These are phyloP conservation scores for Willisornis vidua DNA, from an alignment of 2,113 vertebrate species.

Conservation along the genomic window DNA sequence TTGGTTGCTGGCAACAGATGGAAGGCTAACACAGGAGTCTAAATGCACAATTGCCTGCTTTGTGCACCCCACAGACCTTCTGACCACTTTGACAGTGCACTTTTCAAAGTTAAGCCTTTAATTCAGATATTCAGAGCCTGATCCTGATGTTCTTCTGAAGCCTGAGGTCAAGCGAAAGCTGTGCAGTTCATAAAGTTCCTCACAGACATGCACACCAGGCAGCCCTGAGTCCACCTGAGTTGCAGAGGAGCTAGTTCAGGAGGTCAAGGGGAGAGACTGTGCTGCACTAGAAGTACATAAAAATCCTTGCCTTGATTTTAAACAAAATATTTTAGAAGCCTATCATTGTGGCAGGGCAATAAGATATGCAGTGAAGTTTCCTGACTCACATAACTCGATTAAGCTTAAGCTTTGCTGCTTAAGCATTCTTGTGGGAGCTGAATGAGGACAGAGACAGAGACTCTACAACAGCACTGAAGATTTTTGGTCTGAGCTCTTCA, in stretches of 20 bases:
- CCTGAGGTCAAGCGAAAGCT: background rate
- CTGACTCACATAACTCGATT: background rate
- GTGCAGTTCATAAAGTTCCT: background rate
- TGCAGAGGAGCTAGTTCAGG: background rate
- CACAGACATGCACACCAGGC: background rate
- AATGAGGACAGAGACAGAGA: background rate
- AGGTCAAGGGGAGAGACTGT: background rate
- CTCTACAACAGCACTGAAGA: background rate
- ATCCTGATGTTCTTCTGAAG: background rate
- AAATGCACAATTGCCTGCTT: background rate
- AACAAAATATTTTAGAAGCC: background rate
- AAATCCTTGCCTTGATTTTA: background rate
- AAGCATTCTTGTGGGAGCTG: background rate
- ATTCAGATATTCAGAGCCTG: background rate
- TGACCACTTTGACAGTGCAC: accelerated
- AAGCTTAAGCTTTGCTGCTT: conserved; percentile 11
- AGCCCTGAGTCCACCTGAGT: background rate
- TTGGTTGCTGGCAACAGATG: background rate
- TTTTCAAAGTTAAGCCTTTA: conserved; percentile 13
- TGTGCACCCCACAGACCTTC: background rate
- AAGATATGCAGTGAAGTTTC: background rate
- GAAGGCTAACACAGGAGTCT: background rate
- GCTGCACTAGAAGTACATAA: background rate
- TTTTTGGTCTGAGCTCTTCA: background rate
- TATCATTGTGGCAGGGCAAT: background rate